A percentile compares a stretch with the other conserved stretches of the same genome.
phyloP scores from a whole-genome alignment of 1,140 invertebrate genomes.

The Lysiphlebus fabarum region DNA sequence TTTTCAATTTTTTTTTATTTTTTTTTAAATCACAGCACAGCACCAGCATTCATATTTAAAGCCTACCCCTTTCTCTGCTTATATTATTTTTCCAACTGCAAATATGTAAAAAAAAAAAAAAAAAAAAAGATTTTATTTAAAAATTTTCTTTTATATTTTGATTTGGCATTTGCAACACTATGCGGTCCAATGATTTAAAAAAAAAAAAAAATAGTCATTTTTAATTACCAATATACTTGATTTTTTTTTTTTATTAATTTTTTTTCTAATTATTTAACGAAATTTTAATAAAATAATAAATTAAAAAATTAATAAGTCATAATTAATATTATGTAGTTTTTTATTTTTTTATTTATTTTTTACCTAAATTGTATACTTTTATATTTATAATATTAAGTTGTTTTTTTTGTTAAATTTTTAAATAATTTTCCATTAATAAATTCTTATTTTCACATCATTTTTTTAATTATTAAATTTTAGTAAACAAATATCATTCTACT shows the following conservation, averaged over 20 bases:
- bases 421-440: not conserved
- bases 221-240: too few relatives aligned
- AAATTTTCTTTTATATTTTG: constrained; percentile 32
- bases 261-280: constrained; percentile 28
- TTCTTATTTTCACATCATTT: constrained; percentile 21
- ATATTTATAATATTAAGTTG: constrained; percentile 36
- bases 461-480: constrained; percentile 35
- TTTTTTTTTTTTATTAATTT: constrained; percentile 13
- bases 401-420: constrained; percentile 24
- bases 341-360: constrained; percentile 16
- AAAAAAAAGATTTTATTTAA: constrained; percentile 27
- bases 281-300: constrained; percentile 42
- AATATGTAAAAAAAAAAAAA: constrained; percentile 25
- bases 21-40: constrained; percentile 51
- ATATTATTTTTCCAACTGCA: constrained; percentile 18
- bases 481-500: constrained; percentile 47
- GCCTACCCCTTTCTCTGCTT: constrained; percentile 41
- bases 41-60: constrained; percentile 51
- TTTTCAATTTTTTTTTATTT: constrained; percentile 31
- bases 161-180: constrained; percentile 45
- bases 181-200: constrained; percentile 31
- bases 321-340: constrained; percentile 47
- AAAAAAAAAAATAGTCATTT: not conserved
- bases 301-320: constrained; percentile 36
- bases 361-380: constrained; percentile 30